Evolutionary conservation across 2,797 vertebrate species (phyloP), one percentile per base, ranked within the genome.

Genomic region (Oophaga sylvatica): DNA sequence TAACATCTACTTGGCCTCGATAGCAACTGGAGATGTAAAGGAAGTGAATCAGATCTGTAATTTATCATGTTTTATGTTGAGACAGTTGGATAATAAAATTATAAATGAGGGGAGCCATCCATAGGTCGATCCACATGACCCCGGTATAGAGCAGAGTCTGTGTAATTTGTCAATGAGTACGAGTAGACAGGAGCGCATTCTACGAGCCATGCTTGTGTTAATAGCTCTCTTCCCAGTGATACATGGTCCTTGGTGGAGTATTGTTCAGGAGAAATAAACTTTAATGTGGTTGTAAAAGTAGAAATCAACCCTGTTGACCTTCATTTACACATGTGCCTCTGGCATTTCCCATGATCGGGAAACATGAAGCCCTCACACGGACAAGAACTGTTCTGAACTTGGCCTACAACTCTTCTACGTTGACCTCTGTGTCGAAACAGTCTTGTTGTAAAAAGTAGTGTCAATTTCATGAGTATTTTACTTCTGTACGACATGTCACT

Each of bases 181-280:
- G 2, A 35, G 79, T 22, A 68, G 56, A 29, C 62, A 7, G 71
- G 26, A 75, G 15, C 76, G 13, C 35, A 41, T 41, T 80, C 19
- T 75, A 26, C 19, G 56, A 65, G 56, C 41, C 17, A 63, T 63
- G 81, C 53, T 19, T 19, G 29, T 53, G 48, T 77, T 80, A 88
- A 79, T 80, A 70, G 81, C 53, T 83, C 68, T 57, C 56, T 67
- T 78, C 35, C 35, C 29, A 81, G 56, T 17, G 59, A 85, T 81
- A 0, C 0, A 65, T 67, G 62, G 3, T 79, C 73, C 57, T 81
- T 71, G 41, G 56, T 31, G 48, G 22, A 7, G 81, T 41, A 88
- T 88, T 88, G 84, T 86, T 84, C 67, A 53, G 4, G 26, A 84
- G 80, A 71, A 62, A 65, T 85, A 31, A 56, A 85, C 84, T 20